These are phyloP conservation scores for Sminthurinus signatus DNA, from an alignment of 1,140 invertebrate genomes.

Conservation along the genomic window DNA sequence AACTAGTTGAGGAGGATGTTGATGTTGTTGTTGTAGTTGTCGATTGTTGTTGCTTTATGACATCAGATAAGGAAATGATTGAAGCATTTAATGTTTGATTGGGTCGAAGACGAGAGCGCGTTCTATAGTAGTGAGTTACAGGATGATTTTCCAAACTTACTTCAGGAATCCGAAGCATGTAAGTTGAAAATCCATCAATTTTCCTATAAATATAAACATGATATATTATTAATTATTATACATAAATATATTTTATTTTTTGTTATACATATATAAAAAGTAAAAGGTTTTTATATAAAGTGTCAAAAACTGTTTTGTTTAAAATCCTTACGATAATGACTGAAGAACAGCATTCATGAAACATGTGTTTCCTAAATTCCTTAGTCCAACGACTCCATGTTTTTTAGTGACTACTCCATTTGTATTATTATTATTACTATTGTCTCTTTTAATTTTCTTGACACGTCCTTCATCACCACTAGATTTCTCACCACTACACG, in stretches of 20 bases:
- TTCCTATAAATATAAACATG: conserved; percentile 54
- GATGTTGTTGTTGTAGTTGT: background rate
- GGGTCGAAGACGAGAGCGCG: background rate
- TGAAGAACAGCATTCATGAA: conserved; percentile 85
- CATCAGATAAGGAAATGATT: background rate
- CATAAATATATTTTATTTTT: too few relatives aligned
- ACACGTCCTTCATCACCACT: conserved; percentile 4
- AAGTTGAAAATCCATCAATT: conserved; percentile 75
- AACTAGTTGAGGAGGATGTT: background rate
- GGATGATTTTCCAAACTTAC: background rate
- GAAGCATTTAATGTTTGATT: conserved; percentile 7
- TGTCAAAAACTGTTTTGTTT: too few relatives aligned
- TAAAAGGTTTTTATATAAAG: too few relatives aligned
- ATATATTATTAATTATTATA: background rate
- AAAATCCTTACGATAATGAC: conserved; percentile 70
- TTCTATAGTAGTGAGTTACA: conserved; percentile 1
- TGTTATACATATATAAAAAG: too few relatives aligned
- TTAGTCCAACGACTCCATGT: conserved; percentile 57
- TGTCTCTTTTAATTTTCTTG: conserved; percentile 11
- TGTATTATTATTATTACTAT: background rate
- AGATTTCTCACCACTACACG: conserved; percentile 12
- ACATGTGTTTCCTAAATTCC: conserved; percentile 80
- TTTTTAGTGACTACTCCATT: conserved; percentile 9
- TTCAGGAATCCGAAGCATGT: conserved; percentile 49
- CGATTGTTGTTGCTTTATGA: background rate